These are phyloP conservation scores for Erpobdella octoculata DNA, from an alignment of 2,888 invertebrate genomes.

Conservation along the genomic window DNA sequence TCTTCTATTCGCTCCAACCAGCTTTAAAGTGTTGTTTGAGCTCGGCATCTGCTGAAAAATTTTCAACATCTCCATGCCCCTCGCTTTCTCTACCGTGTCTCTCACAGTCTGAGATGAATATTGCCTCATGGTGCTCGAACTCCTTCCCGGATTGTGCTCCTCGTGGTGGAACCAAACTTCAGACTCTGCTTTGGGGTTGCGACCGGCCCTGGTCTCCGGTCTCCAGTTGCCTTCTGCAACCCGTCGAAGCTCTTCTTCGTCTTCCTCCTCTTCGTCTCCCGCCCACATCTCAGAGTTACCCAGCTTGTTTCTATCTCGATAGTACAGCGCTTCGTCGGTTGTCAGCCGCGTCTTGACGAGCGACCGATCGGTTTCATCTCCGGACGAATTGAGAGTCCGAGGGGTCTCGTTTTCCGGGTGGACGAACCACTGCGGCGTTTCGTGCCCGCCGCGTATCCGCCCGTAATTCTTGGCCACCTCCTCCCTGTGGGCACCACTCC, in stretches of 20 bases:
- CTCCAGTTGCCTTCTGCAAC: constrained; percentile 15
- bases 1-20: not conserved
- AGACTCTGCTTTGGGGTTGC: constrained; percentile 25
- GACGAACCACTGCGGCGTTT: constrained; percentile 25
- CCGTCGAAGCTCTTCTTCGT: not conserved
- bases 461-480: constrained; percentile 23
- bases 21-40: not conserved
- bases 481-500: constrained; percentile 23
- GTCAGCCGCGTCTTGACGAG: constrained; percentile 28
- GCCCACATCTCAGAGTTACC: constrained; percentile 31
- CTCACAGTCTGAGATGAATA: not conserved
- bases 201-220: constrained; percentile 33
- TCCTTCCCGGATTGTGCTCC: not conserved
- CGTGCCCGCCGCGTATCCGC: constrained; percentile 24
- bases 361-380: not conserved
- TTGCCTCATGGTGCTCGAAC: not conserved
- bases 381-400: not conserved
- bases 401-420: constrained; percentile 9
- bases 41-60: constrained; percentile 9
- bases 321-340: constrained; percentile 34
- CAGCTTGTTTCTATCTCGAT: constrained; percentile 32
- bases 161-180: constrained; percentile 31
- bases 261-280: constrained; percentile 11
- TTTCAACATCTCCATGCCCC: constrained; percentile 5
- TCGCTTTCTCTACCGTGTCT: constrained; percentile 14